These are phyloP conservation scores for Anser brachyrhynchus DNA, from an alignment of 2,113 vertebrate species.

Conservation along the genomic window DNA sequence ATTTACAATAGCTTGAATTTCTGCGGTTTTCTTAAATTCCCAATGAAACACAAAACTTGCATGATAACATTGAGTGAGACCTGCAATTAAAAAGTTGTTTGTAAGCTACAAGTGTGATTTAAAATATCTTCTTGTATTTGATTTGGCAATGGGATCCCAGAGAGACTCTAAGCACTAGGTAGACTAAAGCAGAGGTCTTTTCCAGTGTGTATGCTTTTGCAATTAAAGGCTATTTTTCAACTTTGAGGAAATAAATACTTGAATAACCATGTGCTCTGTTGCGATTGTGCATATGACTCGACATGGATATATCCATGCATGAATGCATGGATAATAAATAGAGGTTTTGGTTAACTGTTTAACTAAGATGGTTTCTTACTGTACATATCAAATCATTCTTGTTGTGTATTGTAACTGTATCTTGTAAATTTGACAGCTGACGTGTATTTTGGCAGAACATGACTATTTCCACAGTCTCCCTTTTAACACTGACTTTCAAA, in stretches of 20 bases:
- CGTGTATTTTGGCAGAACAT: conserved; percentile 49
- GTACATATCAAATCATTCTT: neutral
- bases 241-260: neutral
- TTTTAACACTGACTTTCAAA: conserved; percentile 59
- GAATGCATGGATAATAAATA: neutral
- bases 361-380: conserved; percentile 44
- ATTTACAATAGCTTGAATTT: neutral
- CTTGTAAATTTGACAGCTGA: conserved; percentile 41
- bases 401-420: conserved; percentile 49
- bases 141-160: neutral
- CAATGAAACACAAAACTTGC: neutral
- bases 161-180: neutral
- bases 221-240: neutral
- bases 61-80: neutral
- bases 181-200: neutral
- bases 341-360: neutral
- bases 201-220: neutral
- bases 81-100: neutral
- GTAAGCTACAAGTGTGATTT: neutral
- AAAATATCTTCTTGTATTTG: neutral
- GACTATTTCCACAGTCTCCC: conserved; percentile 41
- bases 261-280: neutral
- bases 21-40: neutral
- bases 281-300: rapidly evolving
- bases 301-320: neutral